phyloP scores from a whole-genome alignment of 2,113 vertebrate species.

The Vimba vimba region DNA sequence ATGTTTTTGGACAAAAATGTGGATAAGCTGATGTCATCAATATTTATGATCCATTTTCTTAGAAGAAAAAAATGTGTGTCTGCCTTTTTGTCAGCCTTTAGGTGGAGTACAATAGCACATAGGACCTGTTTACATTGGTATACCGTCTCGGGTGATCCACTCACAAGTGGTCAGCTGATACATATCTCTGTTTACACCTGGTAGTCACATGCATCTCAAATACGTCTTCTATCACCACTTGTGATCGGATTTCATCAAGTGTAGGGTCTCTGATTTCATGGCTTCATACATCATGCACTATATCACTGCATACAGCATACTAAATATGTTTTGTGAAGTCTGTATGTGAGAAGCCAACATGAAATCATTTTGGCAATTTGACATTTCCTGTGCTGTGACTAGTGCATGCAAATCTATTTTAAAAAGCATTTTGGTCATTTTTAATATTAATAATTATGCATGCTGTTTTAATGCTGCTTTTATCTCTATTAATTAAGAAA shows the following conservation, averaged over 20 bases:
- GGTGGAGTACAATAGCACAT: not conserved
- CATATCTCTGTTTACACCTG: conserved; percentile 17
- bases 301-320: not conserved
- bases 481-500: not conserved
- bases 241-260: not conserved
- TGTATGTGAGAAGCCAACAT: not conserved
- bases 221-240: conserved; percentile 7
- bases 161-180: conserved; percentile 7
- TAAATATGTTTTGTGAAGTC: not conserved
- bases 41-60: not conserved
- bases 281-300: not conserved
- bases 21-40: not conserved
- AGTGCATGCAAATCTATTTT: not conserved
- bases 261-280: conserved; percentile 15
- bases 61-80: not conserved
- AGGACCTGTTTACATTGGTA: not conserved
- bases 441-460: not conserved
- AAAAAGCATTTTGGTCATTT: not conserved
- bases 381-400: not conserved
- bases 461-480: not conserved
- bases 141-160: not conserved
- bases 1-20: not conserved
- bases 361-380: not conserved
- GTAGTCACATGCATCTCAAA: not conserved
- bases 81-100: not conserved